Base-by-base conservation (phyloP, 2,888 invertebrate species). In the Coelogynopora nodosa region DNA sequence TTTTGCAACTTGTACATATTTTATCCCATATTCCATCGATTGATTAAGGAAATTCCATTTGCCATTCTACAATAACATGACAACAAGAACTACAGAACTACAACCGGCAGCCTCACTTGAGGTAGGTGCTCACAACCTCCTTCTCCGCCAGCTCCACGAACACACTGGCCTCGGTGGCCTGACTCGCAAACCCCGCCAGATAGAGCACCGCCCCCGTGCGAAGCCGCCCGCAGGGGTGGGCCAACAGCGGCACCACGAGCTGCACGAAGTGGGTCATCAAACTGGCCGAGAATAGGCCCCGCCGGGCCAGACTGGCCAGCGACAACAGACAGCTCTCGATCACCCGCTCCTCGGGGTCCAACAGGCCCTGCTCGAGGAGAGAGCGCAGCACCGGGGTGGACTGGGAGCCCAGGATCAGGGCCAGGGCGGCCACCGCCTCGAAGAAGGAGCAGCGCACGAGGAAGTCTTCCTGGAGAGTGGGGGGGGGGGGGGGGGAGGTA, bases 211-310 rank as follows among this genome's bases (percentile, higher is more conserved):
- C 82, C 2, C 5, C 82, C 10, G 30, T 5, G 2, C 82, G 23
- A 10, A 95, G 0, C 94, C 18, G 87, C 31, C 30, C 67, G 30
- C 30, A 0, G 30, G n/a, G 26, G 30, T n/a, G n/a, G 26, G 0
- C 30, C 10, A 86, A 10, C 10, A 31, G 67, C 10, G 31, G 81
- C 49, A 2, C 31, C 0, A 86, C 23, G 0, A 0, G 74, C 67
- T 23, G 10, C 2, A 74, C 27, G 2, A 74, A 74, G 2, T 26
- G 23, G 5, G 27, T 23, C 74, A 74, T 74, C 2, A 74, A 26
- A 2, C 23, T 2, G 5, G 18, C 27, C 2, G 74, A 74, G 74
- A 74, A 26, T 10, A 74, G 74, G 74, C 74, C 74, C 5, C 74
- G 5, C 5, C 74, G 74, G 2, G 74, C 74, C 5, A 74, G 74